Base-by-base conservation (phyloP, 2,888 invertebrate species). In the Scrobipalpa atriplicella region DNA sequence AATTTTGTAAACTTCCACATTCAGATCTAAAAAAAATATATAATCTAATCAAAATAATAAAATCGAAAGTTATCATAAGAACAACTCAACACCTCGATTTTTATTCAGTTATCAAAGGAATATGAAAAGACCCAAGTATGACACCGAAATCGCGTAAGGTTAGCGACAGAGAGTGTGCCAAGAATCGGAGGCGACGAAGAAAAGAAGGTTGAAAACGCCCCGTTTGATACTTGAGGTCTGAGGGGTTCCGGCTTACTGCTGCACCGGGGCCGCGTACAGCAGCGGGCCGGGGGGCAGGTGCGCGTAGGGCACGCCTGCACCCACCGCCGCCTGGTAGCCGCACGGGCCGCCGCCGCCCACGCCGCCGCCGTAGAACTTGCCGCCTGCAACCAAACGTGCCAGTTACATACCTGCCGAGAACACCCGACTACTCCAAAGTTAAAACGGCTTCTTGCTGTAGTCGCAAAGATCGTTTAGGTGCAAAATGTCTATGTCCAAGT, bases 301-400 rank as follows among this genome's bases (percentile, higher is more conserved):
- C 9, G 95, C 94, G 82, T 95, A 94, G 13, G 95, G 94, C 62
- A 92, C 91, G 67, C 89, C 77, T 83, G 94, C 83, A 90, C 94
- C 91, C 88, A 95, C 92, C 5, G 95, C 94, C 66, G 95, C 94
- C 84, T 95, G 95, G 84, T 96, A 95, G 65, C 95, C 94, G 81
- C 95, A 95, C 0, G 94, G 93, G 0, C 90, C 92, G 52, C 86
- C 92, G 67, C 88, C 94, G 74, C 85, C 95, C 77, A 93, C 95
- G 71, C 94, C 94, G 16, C 95, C 94, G 75, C 96, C 96, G 92
- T 96, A 96, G 93, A 95, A 96, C 84, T 96, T 96, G 84, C 95
- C 95, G 80, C 95, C 95, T 88, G 94, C 16, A 63, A 62, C 61
- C 67, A 61, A 66, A 16, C n/a, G 91, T 92, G 5, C n/a, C 47